Conservation (phyloP, 2,113 vertebrate genomes). For the Microcebus griseorufus region DNA sequence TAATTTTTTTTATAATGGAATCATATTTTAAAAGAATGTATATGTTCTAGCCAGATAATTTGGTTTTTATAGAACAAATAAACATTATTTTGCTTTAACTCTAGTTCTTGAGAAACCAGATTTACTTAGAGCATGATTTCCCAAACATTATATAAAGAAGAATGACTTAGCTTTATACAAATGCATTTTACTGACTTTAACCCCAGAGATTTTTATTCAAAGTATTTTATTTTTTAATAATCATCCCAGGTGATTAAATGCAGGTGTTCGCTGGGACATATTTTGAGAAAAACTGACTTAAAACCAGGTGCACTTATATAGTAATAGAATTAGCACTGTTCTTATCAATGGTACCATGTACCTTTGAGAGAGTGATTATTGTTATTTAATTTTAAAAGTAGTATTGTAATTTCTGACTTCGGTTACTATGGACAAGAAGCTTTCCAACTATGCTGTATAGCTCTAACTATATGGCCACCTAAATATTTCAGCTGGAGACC, state of each 20-base stretch:
- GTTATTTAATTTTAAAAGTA: not conserved
- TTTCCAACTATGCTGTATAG: not conserved
- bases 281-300: conserved; percentile 21
- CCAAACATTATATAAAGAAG: not conserved
- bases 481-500: not conserved
- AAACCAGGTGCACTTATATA: not conserved
- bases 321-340: not conserved
- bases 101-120: not conserved
- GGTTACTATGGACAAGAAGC: not conserved
- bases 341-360: not conserved
- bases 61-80: not conserved
- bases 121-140: not conserved
- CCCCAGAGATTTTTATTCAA: not conserved
- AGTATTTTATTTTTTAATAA: not conserved
- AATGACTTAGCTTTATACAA: not conserved
- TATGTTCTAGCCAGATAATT: not conserved
- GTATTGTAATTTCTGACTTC: not conserved
- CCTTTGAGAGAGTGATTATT: not conserved
- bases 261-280: not conserved
- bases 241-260: not conserved
- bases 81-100: not conserved
- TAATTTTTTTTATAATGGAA: not conserved
- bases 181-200: not conserved
- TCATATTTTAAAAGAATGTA: not conserved
- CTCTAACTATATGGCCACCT: not conserved